phyloP scores from a whole-genome alignment of 1,140 invertebrate species.

The Caligus rogercresseyi region DNA sequence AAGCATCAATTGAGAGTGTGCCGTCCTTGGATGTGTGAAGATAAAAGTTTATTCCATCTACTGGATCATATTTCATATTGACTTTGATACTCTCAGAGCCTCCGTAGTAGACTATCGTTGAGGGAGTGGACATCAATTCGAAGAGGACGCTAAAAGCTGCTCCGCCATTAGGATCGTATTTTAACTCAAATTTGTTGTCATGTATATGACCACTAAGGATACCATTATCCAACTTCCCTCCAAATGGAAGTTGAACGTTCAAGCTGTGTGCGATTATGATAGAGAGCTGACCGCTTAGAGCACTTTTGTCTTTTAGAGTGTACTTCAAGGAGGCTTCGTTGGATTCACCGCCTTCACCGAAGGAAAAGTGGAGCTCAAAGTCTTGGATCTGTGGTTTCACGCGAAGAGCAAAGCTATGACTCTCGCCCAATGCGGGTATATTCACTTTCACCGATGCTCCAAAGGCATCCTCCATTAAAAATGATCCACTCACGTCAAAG shows the following conservation, averaged over 20 bases:
- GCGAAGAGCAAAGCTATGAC: not conserved
- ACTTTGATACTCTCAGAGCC: not conserved
- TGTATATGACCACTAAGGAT: not conserved
- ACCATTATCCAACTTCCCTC: not conserved
- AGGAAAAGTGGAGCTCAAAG: not conserved
- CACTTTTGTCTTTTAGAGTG: not conserved
- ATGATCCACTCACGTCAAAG: not conserved
- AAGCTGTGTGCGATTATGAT: not conserved
- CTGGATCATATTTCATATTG: not conserved
- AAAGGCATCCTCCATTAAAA: not conserved
- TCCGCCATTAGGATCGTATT: not conserved
- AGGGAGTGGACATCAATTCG: not conserved
- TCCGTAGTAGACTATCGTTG: not conserved
- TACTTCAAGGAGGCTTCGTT: not conserved
- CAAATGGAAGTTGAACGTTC: not conserved
- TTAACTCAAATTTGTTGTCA: not conserved
- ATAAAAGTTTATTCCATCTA: not conserved
- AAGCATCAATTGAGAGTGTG: not conserved
- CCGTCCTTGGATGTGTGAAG: not conserved
- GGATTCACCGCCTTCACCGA: too few species aligned
- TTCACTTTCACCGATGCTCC: not conserved
- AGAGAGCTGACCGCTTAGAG: not conserved
- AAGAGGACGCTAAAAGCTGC: too few species aligned
- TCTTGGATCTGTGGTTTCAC: not conserved
- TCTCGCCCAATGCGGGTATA: not conserved